A percentile compares a stretch with the other conserved stretches of the same genome.
These are phyloP conservation scores for Diploptera punctata DNA, from an alignment of 2,888 invertebrate species.

Conservation along the genomic window DNA sequence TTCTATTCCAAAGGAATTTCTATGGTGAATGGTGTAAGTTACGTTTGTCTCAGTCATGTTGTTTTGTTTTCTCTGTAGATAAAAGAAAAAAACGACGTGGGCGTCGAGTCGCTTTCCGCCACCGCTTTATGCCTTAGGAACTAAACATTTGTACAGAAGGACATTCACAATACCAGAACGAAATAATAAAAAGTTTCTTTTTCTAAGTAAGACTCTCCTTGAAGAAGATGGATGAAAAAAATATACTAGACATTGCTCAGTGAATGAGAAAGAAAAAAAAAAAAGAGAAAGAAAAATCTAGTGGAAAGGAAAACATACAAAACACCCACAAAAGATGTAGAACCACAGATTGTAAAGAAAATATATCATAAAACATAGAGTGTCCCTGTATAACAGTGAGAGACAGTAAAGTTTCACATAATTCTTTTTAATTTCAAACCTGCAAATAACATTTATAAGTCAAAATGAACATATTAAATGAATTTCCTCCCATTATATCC, in stretches of 20 bases:
- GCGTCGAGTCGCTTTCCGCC: not conserved
- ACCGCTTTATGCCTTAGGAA: too few species aligned
- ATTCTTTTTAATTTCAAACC: too few species aligned
- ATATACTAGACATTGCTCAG: not conserved
- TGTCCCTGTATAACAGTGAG: too few species aligned
- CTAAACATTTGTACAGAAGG: too few species aligned
- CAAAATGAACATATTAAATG: too few species aligned
- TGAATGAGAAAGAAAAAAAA: too few species aligned
- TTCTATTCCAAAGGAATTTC: too few species aligned
- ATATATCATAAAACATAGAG: not conserved
- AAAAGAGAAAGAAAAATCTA: not conserved
- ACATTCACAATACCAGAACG: not conserved
- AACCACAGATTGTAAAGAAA: not conserved
- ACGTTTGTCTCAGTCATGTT: not conserved
- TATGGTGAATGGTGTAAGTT: not conserved
- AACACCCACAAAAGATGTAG: not conserved
- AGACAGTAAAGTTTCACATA: too few species aligned
- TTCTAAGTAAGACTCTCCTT: not conserved
- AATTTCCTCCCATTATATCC: too few species aligned
- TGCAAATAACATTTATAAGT: too few species aligned
- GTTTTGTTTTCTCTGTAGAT: too few species aligned
- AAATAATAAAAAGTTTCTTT: not conserved
- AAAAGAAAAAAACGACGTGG: not conserved
- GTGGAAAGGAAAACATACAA: not conserved
- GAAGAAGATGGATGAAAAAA: slow-evolving; percentile 3